A percentile compares a stretch with the other conserved stretches of the same genome.
These are phyloP conservation scores for Pollachius pollachius DNA, from an alignment of 2,113 vertebrate species.

Conservation along the genomic window DNA sequence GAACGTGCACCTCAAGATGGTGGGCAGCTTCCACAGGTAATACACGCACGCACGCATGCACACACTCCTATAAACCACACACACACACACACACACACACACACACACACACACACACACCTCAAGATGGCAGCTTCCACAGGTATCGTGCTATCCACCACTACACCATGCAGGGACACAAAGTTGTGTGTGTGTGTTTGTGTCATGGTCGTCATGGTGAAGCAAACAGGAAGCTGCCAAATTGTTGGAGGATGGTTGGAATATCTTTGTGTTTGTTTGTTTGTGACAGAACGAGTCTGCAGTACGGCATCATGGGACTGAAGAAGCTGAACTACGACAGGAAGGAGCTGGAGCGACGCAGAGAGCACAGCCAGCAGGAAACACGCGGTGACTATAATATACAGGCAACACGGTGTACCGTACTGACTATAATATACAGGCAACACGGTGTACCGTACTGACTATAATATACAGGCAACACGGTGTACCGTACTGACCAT, in stretches of 20 bases:
- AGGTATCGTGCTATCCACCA: too few relatives aligned
- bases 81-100: neutral
- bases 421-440: neutral
- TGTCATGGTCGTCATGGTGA: too few relatives aligned
- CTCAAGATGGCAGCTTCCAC: neutral
- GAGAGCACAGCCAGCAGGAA: slow-evolving; percentile 95
- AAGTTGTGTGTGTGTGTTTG: too few relatives aligned
- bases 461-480: too few relatives aligned
- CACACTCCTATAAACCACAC: too few relatives aligned
- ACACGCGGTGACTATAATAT: slow-evolving; percentile 82
- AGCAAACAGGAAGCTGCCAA: too few relatives aligned
- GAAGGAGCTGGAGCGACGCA: slow-evolving; percentile 94
- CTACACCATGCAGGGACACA: too few relatives aligned
- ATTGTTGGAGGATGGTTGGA: neutral
- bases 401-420: neutral
- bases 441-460: neutral
- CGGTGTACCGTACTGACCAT: too few relatives aligned
- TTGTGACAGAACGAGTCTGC: slow-evolving; percentile 91
- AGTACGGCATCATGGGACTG: slow-evolving; percentile 98
- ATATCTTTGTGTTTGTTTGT: neutral
- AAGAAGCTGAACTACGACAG: slow-evolving; percentile 99
- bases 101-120: neutral
- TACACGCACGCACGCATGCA: slow-evolving; percentile 13
- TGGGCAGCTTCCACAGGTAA: slow-evolving; percentile 99
- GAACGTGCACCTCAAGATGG: slow-evolving; percentile 95